Percentiles rank a stretch among this genome's conserved stretches.
phyloP scores from a whole-genome alignment of 2,797 vertebrate species.

The Clamator glandarius region DNA sequence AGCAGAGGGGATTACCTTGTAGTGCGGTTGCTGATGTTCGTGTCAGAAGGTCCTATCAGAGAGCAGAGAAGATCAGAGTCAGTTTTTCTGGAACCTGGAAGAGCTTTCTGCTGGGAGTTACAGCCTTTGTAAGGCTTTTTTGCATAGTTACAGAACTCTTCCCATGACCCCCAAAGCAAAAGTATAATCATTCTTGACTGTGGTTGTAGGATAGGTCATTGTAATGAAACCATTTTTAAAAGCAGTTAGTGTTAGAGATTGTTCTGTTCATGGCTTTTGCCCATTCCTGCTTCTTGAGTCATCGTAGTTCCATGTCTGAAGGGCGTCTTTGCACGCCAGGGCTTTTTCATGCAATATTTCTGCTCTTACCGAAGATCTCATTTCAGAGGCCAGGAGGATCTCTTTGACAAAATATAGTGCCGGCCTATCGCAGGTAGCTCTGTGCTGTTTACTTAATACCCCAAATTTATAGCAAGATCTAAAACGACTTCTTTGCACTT shows the following conservation, averaged over 20 bases:
- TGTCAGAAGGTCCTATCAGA: background rate
- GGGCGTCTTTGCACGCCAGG: background rate
- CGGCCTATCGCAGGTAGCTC: background rate
- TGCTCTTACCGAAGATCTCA: background rate
- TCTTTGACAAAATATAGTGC: background rate
- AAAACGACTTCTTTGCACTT: background rate
- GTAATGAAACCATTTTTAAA: background rate
- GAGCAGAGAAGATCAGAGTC: background rate
- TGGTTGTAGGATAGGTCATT: background rate
- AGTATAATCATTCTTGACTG: background rate
- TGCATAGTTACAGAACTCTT: background rate
- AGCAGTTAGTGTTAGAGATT: background rate
- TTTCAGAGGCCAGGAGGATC: background rate
- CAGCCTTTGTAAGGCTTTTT: background rate
- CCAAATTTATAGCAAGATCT: background rate
- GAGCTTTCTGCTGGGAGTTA: background rate
- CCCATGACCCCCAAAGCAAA: background rate
- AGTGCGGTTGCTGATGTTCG: background rate
- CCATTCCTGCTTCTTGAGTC: background rate
- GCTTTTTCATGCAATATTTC: background rate
- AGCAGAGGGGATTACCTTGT: background rate
- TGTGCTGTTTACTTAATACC: background rate
- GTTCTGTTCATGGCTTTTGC: background rate
- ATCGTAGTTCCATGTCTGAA: background rate
- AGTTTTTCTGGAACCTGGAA: background rate